A percentile compares a stretch with the other conserved stretches of the same genome.
Conservation (phyloP, 2,888 invertebrate species). For the Trichogramma dendrolimi region DNA sequence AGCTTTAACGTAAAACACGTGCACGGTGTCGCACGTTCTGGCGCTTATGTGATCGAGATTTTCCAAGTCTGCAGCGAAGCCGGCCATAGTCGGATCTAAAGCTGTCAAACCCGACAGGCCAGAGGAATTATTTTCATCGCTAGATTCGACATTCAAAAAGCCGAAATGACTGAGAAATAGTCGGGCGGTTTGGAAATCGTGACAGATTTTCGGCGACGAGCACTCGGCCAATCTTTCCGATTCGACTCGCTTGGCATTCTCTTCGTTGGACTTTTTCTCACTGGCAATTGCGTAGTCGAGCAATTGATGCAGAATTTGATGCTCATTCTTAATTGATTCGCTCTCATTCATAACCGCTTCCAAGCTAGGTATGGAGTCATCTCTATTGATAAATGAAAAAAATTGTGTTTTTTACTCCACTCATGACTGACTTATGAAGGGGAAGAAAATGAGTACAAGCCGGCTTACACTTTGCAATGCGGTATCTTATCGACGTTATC, state of each 20-base stretch:
- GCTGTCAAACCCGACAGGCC: slow-evolving; percentile 61
- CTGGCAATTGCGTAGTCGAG: slow-evolving; percentile 66
- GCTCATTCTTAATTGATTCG: slow-evolving; percentile 54
- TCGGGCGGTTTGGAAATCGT: slow-evolving; percentile 92
- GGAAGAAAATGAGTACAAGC: slow-evolving; percentile 5
- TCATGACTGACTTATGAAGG: background rate
- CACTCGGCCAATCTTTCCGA: slow-evolving; percentile 66
- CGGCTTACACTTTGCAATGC: slow-evolving; percentile 73
- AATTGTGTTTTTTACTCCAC: background rate
- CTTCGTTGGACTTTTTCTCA: slow-evolving; percentile 51
- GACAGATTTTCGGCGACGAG: slow-evolving; percentile 73
- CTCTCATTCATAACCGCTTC: slow-evolving; percentile 69
- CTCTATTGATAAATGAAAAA: slow-evolving; percentile 57
- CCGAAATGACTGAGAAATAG: slow-evolving; percentile 95
- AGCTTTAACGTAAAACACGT: slow-evolving; percentile 88
- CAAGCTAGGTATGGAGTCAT: slow-evolving; percentile 83
- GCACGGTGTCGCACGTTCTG: slow-evolving; percentile 85
- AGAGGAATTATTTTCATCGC: slow-evolving; percentile 38
- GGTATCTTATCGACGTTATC: slow-evolving; percentile 75
- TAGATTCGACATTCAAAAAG: slow-evolving; percentile 60
- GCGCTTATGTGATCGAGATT: slow-evolving; percentile 81
- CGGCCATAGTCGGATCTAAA: slow-evolving; percentile 66
- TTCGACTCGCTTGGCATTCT: slow-evolving; percentile 43
- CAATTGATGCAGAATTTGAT: slow-evolving; percentile 68
- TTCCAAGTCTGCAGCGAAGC: slow-evolving; percentile 76